Conservation (phyloP, 2,888 invertebrate species). For the Xanthia icteritia region DNA sequence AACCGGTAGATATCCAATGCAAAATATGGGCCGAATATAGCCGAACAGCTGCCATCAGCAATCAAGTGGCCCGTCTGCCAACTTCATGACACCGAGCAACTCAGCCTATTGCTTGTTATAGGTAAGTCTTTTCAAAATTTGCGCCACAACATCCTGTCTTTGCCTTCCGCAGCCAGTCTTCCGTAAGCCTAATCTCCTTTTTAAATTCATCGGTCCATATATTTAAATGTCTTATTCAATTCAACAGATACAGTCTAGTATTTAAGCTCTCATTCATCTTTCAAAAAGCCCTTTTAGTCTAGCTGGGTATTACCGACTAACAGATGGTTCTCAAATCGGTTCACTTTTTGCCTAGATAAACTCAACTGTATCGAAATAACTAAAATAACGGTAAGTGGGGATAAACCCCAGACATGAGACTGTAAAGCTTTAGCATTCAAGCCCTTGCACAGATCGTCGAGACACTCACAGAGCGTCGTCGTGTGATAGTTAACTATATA, state of each 20-base stretch:
- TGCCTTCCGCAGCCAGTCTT: neutral
- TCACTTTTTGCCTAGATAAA: too few species aligned
- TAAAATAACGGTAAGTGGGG: neutral
- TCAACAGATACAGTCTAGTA: neutral
- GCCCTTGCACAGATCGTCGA: neutral
- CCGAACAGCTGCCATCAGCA: neutral
- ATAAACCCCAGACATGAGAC: constrained; percentile 1
- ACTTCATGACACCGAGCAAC: neutral
- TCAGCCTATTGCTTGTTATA: neutral
- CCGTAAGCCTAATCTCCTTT: neutral
- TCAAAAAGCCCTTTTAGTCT: neutral
- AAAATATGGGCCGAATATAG: neutral
- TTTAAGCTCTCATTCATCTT: neutral
- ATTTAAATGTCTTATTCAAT: neutral
- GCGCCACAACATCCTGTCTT: neutral
- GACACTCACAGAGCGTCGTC: neutral
- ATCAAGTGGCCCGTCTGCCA: neutral
- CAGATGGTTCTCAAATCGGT: constrained; percentile 1
- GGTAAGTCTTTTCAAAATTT: neutral
- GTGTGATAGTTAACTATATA: constrained; percentile 20
- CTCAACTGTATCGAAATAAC: constrained; percentile 3
- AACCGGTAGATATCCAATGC: neutral
- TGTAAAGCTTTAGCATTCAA: neutral
- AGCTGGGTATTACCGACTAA: neutral
- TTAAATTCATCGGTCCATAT: too few species aligned